A percentile compares a stretch with the other conserved stretches of the same genome.
These are phyloP conservation scores for Bubo scandiacus DNA, from an alignment of 2,113 vertebrate species.

Conservation along the genomic window DNA sequence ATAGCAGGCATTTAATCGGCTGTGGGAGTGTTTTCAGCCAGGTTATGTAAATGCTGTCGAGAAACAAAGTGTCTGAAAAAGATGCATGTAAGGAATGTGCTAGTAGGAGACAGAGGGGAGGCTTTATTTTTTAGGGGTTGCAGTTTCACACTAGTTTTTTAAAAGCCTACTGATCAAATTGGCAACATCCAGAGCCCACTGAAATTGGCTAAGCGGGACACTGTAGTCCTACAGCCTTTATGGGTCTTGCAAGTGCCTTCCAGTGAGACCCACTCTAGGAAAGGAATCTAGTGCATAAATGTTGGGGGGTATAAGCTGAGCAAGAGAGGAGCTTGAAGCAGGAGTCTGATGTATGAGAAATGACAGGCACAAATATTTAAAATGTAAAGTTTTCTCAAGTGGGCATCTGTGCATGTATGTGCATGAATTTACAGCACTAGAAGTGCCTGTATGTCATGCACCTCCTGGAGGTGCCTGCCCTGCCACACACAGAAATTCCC, in stretches of 20 bases:
- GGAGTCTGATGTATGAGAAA: not conserved
- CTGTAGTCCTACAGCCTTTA: not conserved
- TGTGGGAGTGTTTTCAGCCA: slow-evolving; percentile 17
- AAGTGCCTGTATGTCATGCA: not conserved
- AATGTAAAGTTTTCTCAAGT: not conserved
- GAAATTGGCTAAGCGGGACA: not conserved
- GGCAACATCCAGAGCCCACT: not conserved
- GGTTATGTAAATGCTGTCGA: slow-evolving; percentile 43
- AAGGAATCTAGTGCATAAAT: not conserved
- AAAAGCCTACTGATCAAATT: not conserved
- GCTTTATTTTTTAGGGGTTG: not conserved
- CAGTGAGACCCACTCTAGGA: not conserved
- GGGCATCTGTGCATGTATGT: not conserved
- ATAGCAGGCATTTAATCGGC: not conserved
- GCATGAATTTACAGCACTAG: fast-evolving
- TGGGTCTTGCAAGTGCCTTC: not conserved
- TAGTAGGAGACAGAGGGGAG: not conserved
- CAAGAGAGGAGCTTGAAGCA: not conserved
- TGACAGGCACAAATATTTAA: not conserved
- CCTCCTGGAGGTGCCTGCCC: not conserved
- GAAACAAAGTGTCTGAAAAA: not conserved
- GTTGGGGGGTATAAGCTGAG: not conserved
- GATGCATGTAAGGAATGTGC: not conserved
- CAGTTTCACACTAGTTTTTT: not conserved
- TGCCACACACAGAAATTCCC: not conserved